These are phyloP conservation scores for Calliopsis andreniformis DNA, from an alignment of 1,140 invertebrate species.

Conservation along the genomic window DNA sequence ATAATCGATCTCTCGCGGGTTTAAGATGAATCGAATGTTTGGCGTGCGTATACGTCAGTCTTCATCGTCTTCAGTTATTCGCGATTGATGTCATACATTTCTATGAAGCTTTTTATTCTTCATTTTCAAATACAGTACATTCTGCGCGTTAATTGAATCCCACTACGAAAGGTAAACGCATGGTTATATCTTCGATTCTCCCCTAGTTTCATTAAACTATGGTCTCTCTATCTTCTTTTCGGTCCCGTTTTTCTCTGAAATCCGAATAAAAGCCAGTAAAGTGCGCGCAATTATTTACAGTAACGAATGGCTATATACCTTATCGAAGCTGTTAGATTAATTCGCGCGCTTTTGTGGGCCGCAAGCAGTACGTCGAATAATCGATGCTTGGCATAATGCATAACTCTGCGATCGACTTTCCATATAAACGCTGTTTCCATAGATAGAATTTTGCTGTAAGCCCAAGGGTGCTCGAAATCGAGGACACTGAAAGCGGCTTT, in stretches of 20 bases:
- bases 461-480: not conserved
- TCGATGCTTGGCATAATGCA: slow-evolving; percentile 20
- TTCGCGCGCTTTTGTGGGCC: not conserved
- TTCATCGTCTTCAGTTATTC: not conserved
- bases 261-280: not conserved
- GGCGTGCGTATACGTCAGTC: not conserved
- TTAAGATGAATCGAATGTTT: slow-evolving; percentile 1
- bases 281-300: not conserved
- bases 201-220: too few relatives aligned
- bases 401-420: slow-evolving; percentile 1
- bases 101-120: not conserved
- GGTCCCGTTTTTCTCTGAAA: too few relatives aligned
- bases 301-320: not conserved
- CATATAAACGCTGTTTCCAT: not conserved
- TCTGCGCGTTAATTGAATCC: too few relatives aligned
- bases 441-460: not conserved
- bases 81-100: slow-evolving; percentile 27
- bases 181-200: too few relatives aligned
- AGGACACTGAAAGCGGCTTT: not conserved
- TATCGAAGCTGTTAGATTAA: slow-evolving; percentile 13
- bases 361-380: not conserved
- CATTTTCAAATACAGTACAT: not conserved
- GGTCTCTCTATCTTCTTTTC: too few relatives aligned
- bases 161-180: too few relatives aligned
- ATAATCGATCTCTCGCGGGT: slow-evolving; percentile 16